Percentiles rank a stretch among this genome's conserved stretches.
These are phyloP conservation scores for Rhimphoctona megacephalus DNA, from an alignment of 2,888 invertebrate species.

Conservation along the genomic window DNA sequence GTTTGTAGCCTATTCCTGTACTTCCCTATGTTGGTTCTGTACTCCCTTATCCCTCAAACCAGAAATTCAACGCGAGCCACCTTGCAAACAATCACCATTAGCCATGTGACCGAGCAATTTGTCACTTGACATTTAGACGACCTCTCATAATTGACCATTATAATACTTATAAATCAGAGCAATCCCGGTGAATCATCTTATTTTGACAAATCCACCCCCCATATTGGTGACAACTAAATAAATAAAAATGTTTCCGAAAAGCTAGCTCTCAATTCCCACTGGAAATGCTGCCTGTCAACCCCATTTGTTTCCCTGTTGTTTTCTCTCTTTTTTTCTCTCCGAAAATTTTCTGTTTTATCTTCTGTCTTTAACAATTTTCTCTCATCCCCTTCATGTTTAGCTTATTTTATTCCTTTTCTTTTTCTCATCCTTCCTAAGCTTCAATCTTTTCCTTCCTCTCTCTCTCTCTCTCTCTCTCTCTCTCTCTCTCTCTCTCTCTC, in stretches of 20 bases:
- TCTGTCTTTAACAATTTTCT: neutral
- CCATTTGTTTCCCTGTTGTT: neutral
- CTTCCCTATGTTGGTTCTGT: constrained; percentile 10
- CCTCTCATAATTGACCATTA: neutral
- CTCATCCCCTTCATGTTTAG: neutral
- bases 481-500: neutral
- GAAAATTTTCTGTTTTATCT: neutral
- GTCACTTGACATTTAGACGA: neutral
- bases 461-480: neutral
- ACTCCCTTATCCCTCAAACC: constrained; percentile 28
- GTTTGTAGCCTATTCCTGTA: constrained; percentile 26
- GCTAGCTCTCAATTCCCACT: neutral
- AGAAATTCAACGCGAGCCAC: constrained; percentile 17
- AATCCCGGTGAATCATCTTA: neutral
- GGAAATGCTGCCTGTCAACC: neutral
- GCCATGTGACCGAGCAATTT: constrained; percentile 26
- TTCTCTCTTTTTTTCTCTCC: neutral
- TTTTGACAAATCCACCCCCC: neutral
- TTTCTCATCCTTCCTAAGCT: neutral
- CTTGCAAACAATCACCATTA: constrained; percentile 36
- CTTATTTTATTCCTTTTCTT: constrained; percentile 5
- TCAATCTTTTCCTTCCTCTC: neutral
- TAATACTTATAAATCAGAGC: neutral
- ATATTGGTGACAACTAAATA: neutral
- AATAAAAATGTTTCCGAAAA: neutral